These are phyloP conservation scores for Rhopilema esculentum DNA, from an alignment of 30 jellyfish, hydroid and myxozoan genomes.

Conservation along the genomic window DNA sequence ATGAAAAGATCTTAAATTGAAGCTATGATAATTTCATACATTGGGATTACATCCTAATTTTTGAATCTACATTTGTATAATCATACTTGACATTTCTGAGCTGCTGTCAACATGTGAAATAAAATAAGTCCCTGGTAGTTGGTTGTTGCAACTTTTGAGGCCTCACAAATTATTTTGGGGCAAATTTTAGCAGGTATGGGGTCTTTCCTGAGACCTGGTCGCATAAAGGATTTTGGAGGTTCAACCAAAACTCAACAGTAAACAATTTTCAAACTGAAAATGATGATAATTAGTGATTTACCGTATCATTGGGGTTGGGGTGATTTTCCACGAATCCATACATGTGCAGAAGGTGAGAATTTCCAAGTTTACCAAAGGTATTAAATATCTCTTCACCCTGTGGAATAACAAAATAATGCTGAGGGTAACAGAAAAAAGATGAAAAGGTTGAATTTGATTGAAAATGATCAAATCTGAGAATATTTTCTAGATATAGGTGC, in stretches of 20 bases:
- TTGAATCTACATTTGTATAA: conserved; percentile 47
- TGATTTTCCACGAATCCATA: conserved; percentile 90
- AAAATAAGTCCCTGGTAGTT: conserved; percentile 89
- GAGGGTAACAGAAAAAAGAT: neutral
- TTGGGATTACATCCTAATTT: no score
- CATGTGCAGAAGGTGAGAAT: conserved; percentile 92
- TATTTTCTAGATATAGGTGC: no score
- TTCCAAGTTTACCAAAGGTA: conserved; percentile 97
- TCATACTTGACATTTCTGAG: conserved; percentile 66
- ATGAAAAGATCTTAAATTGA: no score
- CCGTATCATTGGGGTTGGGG: conserved; percentile 74
- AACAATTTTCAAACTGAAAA: no score
- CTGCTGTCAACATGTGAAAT: conserved; percentile 64
- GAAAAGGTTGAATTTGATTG: no score
- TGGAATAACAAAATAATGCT: neutral
- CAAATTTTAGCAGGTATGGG: conserved; percentile 86
- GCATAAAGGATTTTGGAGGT: conserved; percentile 82
- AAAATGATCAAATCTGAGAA: no score
- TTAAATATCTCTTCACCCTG: conserved; percentile 96
- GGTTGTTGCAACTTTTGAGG: conserved; percentile 97
- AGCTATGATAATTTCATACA: no score
- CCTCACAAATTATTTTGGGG: conserved; percentile 86
- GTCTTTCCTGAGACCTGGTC: conserved; percentile 92
- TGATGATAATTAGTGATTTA: no score
- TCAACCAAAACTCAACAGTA: conserved; percentile 94